Evolutionary conservation across 2,113 vertebrate species (phyloP), one percentile per base, ranked within the genome.

Genomic region (Ornithorhynchus anatinus): DNA sequence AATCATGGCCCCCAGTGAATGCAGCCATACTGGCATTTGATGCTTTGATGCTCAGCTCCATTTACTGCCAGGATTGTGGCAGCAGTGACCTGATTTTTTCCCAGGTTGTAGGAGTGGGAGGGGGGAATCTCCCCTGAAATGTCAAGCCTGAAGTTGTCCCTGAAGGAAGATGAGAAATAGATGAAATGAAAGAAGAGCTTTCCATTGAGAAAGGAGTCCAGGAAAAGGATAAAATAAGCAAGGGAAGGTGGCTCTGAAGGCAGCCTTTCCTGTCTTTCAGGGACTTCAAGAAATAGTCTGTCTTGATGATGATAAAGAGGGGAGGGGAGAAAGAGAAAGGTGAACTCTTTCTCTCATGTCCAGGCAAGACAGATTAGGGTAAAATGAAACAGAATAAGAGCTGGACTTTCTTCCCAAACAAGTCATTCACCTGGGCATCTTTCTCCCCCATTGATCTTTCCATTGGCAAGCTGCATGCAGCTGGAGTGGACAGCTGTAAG

Each of bases 151-250:
- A 7, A 37, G 67, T 37, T 16, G n/a, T 3, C 3, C 45, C 6
- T 42, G 35, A 84, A 52, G 35, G 56, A 64, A 52, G 38, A 44
- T 36, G 65, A 59, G 11, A 57, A 23, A 42, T 0, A 2, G 50
- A 37, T 38, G 50, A 69, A 16, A 48, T 32, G 58, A 80, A 88
- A 61, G 32, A 7, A 12, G 20, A 47, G 12, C 53, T 54, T 74
- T 42, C 13, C 19, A 56, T 63, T 65, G 74, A 60, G 50, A 69
- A 69, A 39, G 10, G 11, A 66, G 51, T 10, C 56, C 39, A 69
- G 12, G n/a, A 38, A 75, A 62, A 82, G n/a, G 48, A 45, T 78
- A 51, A 45, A 43, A n/a, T n/a, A 45, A 40, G 17, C 72, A 69
- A 75, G 66, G 9, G 35, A 69, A 60, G 48, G 48, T 15, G 25